A percentile compares a stretch with the other conserved stretches of the same genome.
phyloP scores from a whole-genome alignment of 1,140 invertebrate species.

The Caenorhabditis briggsae region DNA sequence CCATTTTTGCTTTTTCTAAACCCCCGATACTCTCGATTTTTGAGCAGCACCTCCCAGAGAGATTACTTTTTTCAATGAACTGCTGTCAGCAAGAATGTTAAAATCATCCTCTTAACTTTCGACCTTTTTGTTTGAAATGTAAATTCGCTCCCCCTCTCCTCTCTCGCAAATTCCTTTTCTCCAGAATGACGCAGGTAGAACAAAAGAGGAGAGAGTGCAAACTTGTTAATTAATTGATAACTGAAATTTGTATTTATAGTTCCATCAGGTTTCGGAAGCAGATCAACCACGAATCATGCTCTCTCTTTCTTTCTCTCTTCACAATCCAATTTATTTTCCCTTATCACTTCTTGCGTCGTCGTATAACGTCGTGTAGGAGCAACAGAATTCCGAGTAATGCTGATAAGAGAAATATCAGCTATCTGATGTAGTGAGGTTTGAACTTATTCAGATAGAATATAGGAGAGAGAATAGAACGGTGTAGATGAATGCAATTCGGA shows the following conservation, averaged over 20 bases:
- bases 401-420: constrained; percentile 32
- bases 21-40: not conserved
- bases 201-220: not conserved
- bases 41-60: constrained; percentile 13
- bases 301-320: not conserved
- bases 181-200: constrained; percentile 8
- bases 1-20: not conserved
- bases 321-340: not conserved
- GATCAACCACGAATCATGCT: constrained; percentile 53
- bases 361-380: not conserved
- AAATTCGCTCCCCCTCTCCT: not conserved
- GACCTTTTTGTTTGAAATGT: constrained; percentile 1
- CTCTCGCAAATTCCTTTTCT: not conserved
- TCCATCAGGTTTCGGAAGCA: not conserved
- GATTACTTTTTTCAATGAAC: not conserved
- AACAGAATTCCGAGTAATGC: constrained; percentile 33
- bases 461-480: not conserved
- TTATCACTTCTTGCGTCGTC: constrained; percentile 15
- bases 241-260: not conserved
- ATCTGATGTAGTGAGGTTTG: constrained; percentile 3
- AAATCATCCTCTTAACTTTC: constrained; percentile 38
- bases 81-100: not conserved
- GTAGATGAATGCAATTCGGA: not conserved
- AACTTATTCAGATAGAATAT: not conserved
- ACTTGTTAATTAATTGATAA: constrained; percentile 30